phyloP scores from a whole-genome alignment of 2,888 invertebrate genomes.

The Rotaria magnacalcarata region DNA sequence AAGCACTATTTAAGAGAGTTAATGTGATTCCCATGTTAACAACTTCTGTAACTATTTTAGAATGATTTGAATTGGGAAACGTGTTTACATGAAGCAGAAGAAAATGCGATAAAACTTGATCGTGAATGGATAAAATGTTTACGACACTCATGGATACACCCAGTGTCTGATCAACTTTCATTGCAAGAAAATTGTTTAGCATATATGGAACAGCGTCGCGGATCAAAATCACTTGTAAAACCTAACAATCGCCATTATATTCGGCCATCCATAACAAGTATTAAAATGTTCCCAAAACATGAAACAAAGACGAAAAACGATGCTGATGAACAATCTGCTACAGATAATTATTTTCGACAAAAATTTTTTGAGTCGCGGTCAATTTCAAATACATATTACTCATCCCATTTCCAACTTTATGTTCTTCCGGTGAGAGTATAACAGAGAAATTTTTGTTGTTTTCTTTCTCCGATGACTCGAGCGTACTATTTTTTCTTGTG shows the following conservation, averaged over 20 bases:
- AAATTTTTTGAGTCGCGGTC: background rate
- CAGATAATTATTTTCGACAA: background rate
- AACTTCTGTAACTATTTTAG: background rate
- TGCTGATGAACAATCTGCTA: background rate
- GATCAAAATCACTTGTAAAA: background rate
- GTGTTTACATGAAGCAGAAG: background rate
- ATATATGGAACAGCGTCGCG: background rate
- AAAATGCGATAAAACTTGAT: background rate
- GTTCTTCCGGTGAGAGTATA: constrained; percentile 24
- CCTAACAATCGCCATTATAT: background rate
- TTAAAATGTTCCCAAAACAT: background rate
- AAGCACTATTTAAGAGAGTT: too few species aligned
- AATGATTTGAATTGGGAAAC: background rate
- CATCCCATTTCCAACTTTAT: background rate
- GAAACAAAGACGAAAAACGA: background rate
- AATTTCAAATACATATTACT: background rate
- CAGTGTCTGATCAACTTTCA: background rate
- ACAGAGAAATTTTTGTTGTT: background rate
- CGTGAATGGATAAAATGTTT: background rate
- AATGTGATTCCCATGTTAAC: background rate
- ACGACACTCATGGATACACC: background rate
- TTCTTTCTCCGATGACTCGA: background rate
- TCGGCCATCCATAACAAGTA: background rate
- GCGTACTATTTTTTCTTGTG: background rate
- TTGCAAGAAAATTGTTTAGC: background rate